Evolutionary conservation across 2,797 vertebrate genomes (phyloP), one percentile per base, ranked within the genome.

Genomic region (Spea hammondii): DNA sequence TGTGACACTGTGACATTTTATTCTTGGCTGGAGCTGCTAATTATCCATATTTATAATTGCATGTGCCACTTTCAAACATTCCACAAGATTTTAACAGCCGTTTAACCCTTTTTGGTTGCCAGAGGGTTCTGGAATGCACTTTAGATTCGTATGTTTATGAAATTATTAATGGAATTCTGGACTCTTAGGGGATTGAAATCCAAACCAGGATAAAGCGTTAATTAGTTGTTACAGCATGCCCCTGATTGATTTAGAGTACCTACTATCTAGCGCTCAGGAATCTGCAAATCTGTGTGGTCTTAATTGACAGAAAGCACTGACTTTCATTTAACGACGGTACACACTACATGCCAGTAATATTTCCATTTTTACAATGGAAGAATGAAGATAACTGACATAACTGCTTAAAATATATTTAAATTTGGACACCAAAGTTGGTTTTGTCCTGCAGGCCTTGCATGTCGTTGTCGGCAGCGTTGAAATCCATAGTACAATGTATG

Each of bases 101-200:
- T 65, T 71, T 76, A 80, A 76, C 79, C 79, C 68, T 51, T 80
- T 78, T 64, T 9, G 51, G 54, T 72, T 49, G 45, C 76, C 71
- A 54, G n/a, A 57, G 76, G 69, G 76, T 10, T n/a, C 54, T 72
- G 51, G 8, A 59, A 60, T 46, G 44, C 69, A 32, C 32, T 66
- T 45, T 44, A 50, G 51, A 8, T 46, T 57, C 13, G 2, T 17
- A 53, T 48, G 32, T n/a, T 17, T 62, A 57, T 55, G 69, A 57
- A 72, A 62, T 62, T 62, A 12, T 17, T 62, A 14, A 54, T 72
- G 67, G 11, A 72, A 47, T 46, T 32, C 45, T 45, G 8, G 65
- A 53, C 9, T 5, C 6, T 10, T 59, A 13, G 11, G 12, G n/a
- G 5, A 59, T 5, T 59, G 55, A 59, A 59, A 59, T 5, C 55